Base-by-base conservation (phyloP, 2,113 vertebrate genomes). In the Nannospalax galili region DNA sequence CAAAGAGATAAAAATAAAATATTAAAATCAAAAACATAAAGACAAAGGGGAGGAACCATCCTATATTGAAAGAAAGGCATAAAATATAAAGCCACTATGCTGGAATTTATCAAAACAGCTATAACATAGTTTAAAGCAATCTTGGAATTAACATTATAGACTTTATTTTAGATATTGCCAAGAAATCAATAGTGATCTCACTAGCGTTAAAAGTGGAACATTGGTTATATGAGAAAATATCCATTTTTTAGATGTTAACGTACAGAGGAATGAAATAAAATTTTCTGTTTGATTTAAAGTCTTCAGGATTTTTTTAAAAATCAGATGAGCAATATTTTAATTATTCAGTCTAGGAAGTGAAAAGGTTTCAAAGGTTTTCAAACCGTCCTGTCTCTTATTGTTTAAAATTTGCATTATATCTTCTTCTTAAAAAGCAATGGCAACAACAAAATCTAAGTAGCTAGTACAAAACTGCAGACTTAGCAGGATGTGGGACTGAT, bases 91-190 rank as follows among this genome's bases (percentile, higher is more conserved):
- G 42, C n/a, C 7, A 65, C 52, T n/a, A 42, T 3, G 35, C 4
- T 24, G 40, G 17, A 73, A 26, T 89, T 94, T 26, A 30, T 19
- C 7, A 84, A 32, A 42, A 1, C n/a, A 87, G 7, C 30, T 56
- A 32, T 65, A 60, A 77, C 37, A 45, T 62, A 89, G 42, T 79
- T 91, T 69, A 65, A 96, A 42, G 72, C 5, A 77, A n/a, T 84
- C 37, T 70, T 85, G 7, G 22, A 88, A 80, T 84, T 45, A 74
- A 14, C 26, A 74, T 37, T 88, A 67, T 80, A 11, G 22, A 84
- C 62, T 69, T 74, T 52, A 6, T 37, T 42, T 85, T 32, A 75
- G 30, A 89, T 32, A 85, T 45, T 92, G 19, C 6, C n/a, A 91
- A 88, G 40, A 78, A 91, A 81, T 58, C 28, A 82, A 32, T 37